A percentile compares a stretch with the other conserved stretches of the same genome.
These are phyloP conservation scores for Ceratotherium simum DNA, from an alignment of 2,113 vertebrate genomes.

Conservation along the genomic window DNA sequence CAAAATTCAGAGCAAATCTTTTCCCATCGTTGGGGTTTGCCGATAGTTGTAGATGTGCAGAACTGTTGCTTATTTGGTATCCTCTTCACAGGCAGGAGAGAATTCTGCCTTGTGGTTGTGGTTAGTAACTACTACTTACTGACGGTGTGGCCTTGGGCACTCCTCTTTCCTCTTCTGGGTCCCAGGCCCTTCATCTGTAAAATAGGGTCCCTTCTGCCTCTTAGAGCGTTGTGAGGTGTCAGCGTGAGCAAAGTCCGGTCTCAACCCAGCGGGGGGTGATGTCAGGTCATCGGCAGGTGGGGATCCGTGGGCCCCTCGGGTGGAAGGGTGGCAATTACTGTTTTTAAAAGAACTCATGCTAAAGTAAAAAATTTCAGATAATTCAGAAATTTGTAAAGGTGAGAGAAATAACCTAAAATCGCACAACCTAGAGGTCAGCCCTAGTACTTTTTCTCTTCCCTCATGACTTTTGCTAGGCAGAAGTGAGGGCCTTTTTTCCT, in stretches of 20 bases:
- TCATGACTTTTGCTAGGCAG: not conserved
- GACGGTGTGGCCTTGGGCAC: fast-evolving
- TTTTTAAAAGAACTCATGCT: not conserved
- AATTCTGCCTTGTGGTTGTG: not conserved
- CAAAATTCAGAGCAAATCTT: too few relatives aligned
- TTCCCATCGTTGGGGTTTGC: not conserved
- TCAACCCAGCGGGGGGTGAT: fast-evolving
- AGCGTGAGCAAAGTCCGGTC: fast-evolving
- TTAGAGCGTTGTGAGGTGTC: not conserved
- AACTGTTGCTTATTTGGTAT: not conserved
- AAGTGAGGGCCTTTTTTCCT: not conserved
- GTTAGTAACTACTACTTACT: not conserved
- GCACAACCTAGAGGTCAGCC: not conserved
- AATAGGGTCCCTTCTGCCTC: not conserved
- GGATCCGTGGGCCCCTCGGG: fast-evolving
- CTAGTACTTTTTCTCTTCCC: not conserved
- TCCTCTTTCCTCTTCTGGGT: not conserved
- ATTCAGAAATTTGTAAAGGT: not conserved
- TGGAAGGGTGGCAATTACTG: not conserved
- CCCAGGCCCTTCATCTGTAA: not conserved
- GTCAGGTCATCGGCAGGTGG: fast-evolving
- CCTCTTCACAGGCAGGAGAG: not conserved
- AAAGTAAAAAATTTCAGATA: not conserved
- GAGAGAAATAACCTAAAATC: not conserved
- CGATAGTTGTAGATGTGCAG: not conserved